Conservation (phyloP, 2,888 invertebrate genomes). For the Cephus spinipes region DNA sequence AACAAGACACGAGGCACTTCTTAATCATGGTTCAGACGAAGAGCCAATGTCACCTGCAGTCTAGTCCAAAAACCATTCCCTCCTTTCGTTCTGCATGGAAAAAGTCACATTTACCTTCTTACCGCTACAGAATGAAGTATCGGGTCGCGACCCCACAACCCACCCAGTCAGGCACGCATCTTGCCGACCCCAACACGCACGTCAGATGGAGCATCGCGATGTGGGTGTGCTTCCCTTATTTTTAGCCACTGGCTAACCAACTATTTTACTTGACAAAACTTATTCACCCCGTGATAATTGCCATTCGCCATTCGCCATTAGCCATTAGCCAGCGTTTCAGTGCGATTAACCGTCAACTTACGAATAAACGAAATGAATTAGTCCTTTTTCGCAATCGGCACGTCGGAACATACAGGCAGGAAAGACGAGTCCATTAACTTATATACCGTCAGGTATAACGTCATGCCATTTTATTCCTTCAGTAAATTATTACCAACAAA, state of each 20-base stretch:
- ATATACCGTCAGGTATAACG: not conserved
- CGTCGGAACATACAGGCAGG: not conserved
- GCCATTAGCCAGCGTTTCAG: not conserved
- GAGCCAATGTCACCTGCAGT: not conserved
- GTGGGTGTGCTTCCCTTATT: not conserved
- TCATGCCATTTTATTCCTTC: not conserved
- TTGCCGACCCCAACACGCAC: not conserved
- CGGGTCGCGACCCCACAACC: not conserved
- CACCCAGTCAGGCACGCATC: not conserved
- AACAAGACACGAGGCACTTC: not conserved
- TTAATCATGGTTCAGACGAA: not conserved
- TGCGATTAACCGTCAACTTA: not conserved
- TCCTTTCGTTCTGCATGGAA: not conserved
- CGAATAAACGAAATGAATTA: not conserved
- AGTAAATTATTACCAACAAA: not conserved
- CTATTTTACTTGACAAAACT: not conserved
- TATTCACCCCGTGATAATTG: not conserved
- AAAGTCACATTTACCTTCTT: not conserved
- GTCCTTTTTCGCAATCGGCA: not conserved
- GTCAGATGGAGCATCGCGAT: not conserved
- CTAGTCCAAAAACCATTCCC: not conserved
- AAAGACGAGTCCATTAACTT: not conserved
- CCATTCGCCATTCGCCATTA: not conserved
- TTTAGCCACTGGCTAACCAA: not conserved
- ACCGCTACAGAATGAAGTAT: not conserved